phyloP scores from a whole-genome alignment of 2,797 vertebrate genomes.

The Florisuga fusca region DNA sequence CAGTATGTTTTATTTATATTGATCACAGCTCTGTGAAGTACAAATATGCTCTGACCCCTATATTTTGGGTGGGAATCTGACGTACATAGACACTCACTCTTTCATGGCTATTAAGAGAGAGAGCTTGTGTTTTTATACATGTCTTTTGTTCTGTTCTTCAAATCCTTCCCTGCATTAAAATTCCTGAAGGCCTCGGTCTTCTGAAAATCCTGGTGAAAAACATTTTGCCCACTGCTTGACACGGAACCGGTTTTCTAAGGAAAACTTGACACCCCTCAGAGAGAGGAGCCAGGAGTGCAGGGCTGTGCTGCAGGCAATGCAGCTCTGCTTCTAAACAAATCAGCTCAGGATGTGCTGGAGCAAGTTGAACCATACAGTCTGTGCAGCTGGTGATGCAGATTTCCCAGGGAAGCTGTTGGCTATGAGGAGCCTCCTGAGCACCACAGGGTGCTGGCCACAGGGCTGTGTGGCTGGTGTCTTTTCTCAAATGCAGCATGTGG shows the following conservation, averaged over 20 bases:
- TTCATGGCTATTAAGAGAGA: not conserved
- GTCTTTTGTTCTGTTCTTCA: not conserved
- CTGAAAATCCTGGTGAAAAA: not conserved
- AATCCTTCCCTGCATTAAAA: not conserved
- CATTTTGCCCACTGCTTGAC: not conserved
- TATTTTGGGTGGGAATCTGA: not conserved
- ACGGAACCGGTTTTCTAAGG: not conserved
- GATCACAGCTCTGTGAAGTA: not conserved
- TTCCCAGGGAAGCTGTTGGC: not conserved
- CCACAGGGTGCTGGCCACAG: not conserved
- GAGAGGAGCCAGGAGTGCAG: not conserved
- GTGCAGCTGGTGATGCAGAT: not conserved
- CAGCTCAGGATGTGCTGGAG: not conserved
- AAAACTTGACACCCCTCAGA: not conserved
- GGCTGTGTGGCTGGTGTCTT: accelerated
- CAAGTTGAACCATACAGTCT: not conserved
- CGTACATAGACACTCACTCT: not conserved
- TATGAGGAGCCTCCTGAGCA: not conserved
- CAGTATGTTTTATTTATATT: not conserved
- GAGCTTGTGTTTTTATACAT: not conserved
- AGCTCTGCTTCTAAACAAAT: not conserved
- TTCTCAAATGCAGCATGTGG: not conserved
- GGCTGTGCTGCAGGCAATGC: not conserved
- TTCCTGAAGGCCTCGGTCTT: not conserved
- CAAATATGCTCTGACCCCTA: not conserved